phyloP scores from a whole-genome alignment of 2,888 invertebrate species.

The Amphipyra tragopoginis region DNA sequence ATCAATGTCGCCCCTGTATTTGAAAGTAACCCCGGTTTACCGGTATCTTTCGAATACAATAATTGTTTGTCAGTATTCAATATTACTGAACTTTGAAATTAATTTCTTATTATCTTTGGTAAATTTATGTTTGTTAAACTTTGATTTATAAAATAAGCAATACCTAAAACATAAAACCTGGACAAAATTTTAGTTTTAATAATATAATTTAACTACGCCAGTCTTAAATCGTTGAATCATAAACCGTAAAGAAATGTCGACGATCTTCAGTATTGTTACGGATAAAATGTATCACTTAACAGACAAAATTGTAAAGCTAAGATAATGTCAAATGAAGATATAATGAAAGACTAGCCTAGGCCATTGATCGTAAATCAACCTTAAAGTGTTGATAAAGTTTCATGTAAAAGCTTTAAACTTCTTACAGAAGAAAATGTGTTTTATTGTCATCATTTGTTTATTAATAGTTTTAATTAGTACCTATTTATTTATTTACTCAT shows the following conservation, averaged over 20 bases:
- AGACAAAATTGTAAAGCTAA: constrained; percentile 13
- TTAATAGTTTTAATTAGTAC: constrained; percentile 66
- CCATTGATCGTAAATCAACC: constrained; percentile 27
- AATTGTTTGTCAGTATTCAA: constrained; percentile 37
- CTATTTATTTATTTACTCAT: constrained; percentile 83
- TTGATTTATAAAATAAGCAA: constrained; percentile 15
- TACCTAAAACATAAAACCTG: not conserved
- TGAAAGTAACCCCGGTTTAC: no score
- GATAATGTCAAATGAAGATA: constrained; percentile 4
- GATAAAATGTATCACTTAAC: not conserved
- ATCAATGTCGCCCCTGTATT: no score
- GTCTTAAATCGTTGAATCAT: not conserved
- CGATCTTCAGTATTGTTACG: constrained; percentile 1
- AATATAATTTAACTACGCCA: constrained; percentile 2
- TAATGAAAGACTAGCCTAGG: constrained; percentile 28
- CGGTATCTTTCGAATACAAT: constrained; percentile 45
- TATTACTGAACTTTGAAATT: constrained; percentile 26
- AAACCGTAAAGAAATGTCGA: constrained; percentile 2
- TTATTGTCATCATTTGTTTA: constrained; percentile 57
- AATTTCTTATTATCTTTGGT: constrained; percentile 23
- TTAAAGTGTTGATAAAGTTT: constrained; percentile 43
- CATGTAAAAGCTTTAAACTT: constrained; percentile 66
- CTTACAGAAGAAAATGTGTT: constrained; percentile 60
- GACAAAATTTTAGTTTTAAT: constrained; percentile 14
- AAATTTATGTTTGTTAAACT: constrained; percentile 12